Conservation (phyloP, 2,888 invertebrate genomes). For the Epinotia nisella region DNA sequence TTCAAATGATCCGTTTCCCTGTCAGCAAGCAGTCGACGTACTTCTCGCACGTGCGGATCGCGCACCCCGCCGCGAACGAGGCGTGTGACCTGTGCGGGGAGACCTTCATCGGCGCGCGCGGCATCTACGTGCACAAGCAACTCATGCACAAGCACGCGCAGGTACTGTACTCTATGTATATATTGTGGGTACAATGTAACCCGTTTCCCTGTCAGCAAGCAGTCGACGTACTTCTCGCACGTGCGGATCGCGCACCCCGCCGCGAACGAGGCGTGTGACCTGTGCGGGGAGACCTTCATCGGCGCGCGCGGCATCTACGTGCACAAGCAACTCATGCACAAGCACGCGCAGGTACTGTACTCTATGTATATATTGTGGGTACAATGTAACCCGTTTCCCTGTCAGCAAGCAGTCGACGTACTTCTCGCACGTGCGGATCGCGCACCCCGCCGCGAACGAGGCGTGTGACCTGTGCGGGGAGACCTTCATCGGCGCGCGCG, state of each 20-base stretch:
- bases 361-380: no score
- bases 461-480: conserved; percentile 24
- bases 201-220: not conserved
- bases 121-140: conserved; percentile 2
- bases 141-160: not conserved
- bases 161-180: no score
- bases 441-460: conserved; percentile 19
- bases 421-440: conserved; percentile 22
- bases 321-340: conserved; percentile 6
- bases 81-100: conserved; percentile 24
- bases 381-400: not conserved
- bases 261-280: conserved; percentile 17
- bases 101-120: conserved; percentile 7
- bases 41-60: conserved; percentile 23
- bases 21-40: conserved; percentile 5
- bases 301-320: not conserved
- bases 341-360: not conserved
- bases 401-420: conserved; percentile 9
- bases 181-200: no score
- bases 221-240: conserved; percentile 20
- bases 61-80: conserved; percentile 20
- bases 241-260: conserved; percentile 28
- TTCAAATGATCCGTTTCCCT: no score
- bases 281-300: conserved; percentile 21
- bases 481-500: conserved; percentile 11